Base-by-base conservation (phyloP, 1,140 invertebrate species). In the Zeugodacus cucurbitae region DNA sequence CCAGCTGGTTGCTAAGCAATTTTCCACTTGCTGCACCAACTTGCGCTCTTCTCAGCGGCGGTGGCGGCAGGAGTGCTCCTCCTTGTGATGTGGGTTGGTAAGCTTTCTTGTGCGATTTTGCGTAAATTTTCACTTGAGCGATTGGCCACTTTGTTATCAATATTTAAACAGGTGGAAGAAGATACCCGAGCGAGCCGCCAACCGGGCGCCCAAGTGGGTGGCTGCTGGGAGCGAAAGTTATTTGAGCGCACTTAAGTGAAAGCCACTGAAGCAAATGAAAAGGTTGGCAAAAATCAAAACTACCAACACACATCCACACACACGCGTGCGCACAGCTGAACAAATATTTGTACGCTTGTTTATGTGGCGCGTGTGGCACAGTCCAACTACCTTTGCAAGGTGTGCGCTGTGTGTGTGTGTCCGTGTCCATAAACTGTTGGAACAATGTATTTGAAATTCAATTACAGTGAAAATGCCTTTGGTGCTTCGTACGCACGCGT, bases 71-170 rank as follows among this genome's bases (percentile, higher is more conserved):
- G 26, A 22, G 6, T 22, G n/a, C n/a, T 54, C 5, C n/a, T n/a
- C 8, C 58, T 62, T 26, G 22, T 22, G 6, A 62, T 62, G 58
- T 62, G 5, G 0, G 58, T 17, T n/a, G 6, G n/a, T 48, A 48
- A 29, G 41, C 41, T 44, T 82, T 82, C 41, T 82, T 82, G 74
- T 82, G 74, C 74, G 41, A 48, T 48, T 48, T 48, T 48, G 74
- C 41, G 74, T 44, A 82, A 82, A 54, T 82, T 82, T 82, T 82
- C 74, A 82, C 37, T 82, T 48, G 74, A 82, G n/a, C 41, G 41
- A 82, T 82, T 82, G 74, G 26, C 74, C 74, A 82, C 74, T 82
- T 82, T 82, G 74, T 82, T 82, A 82, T 82, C 74, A 82, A 82
- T 82, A 82, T 82, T 82, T 82, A 54, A 82, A 82, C 74, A 82